phyloP scores from a whole-genome alignment of 2,888 invertebrate species.

The Drosophila pseudotalamancana region DNA sequence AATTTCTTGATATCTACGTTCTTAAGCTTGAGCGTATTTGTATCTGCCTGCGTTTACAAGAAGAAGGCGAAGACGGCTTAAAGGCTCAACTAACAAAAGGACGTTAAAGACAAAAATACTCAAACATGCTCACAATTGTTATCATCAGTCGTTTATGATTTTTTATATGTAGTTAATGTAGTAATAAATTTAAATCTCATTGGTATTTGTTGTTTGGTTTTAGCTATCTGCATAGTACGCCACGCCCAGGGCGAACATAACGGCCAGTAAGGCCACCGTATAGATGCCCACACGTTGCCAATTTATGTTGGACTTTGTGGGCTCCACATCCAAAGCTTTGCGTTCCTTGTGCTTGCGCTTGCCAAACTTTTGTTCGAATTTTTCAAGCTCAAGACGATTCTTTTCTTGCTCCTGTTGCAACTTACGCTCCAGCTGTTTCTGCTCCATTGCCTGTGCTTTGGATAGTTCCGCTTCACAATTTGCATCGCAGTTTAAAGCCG shows the following conservation, averaged over 20 bases:
- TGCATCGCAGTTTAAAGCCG: conserved; percentile 87
- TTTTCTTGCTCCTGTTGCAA: conserved; percentile 86
- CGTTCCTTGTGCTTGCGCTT: conserved; percentile 87
- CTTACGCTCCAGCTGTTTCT: conserved; percentile 86
- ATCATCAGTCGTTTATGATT: conserved; percentile 30
- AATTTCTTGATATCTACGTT: conserved; percentile 90
- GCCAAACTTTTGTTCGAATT: conserved; percentile 91
- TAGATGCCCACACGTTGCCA: conserved; percentile 65
- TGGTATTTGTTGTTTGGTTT: conserved; percentile 16
- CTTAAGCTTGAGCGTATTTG: conserved; percentile 89
- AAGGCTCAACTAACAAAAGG: neutral
- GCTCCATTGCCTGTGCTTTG: conserved; percentile 85
- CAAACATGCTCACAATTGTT: conserved; percentile 35
- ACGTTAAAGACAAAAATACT: conserved; percentile 28
- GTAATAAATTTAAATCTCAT: conserved; percentile 27
- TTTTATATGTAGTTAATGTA: conserved; percentile 3
- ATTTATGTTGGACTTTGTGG: conserved; percentile 48
- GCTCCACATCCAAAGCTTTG: conserved; percentile 73
- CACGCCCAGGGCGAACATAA: conserved; percentile 68
- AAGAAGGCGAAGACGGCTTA: conserved; percentile 80
- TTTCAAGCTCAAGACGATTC: conserved; percentile 90
- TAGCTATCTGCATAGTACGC: conserved; percentile 77
- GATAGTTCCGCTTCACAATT: conserved; percentile 87
- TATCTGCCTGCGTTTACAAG: conserved; percentile 89
- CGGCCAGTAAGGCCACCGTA: conserved; percentile 42